Conservation (phyloP, 2,797 vertebrate genomes). For the Sebastes baramenuke region DNA sequence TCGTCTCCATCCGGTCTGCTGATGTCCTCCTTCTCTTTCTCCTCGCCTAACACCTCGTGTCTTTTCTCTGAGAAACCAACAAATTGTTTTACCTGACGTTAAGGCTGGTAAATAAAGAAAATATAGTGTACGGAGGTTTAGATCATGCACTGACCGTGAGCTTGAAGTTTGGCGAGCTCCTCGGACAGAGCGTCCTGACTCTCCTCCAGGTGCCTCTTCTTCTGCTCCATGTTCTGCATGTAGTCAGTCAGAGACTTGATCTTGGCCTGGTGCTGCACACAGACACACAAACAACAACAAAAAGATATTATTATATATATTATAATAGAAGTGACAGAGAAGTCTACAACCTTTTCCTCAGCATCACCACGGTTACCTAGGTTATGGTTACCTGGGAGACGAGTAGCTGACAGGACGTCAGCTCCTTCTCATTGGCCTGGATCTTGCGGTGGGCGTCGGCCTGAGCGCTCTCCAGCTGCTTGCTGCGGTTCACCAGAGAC, state of each 20-base stretch:
- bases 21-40: constrained; percentile 90
- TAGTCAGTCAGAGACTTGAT: constrained; percentile 94
- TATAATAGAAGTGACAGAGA: no score
- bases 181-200: constrained; percentile 89
- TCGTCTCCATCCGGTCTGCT: constrained; percentile 84
- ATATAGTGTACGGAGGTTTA: background rate
- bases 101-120: background rate
- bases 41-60: constrained; percentile 88
- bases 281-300: no score
- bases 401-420: constrained; percentile 91
- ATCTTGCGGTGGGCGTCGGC: constrained; percentile 90
- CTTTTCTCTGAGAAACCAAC: constrained; percentile 85
- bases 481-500: constrained; percentile 91
- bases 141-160: constrained; percentile 80
- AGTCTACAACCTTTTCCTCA: no score
- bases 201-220: constrained; percentile 92
- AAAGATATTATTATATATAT: no score
- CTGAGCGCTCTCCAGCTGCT: constrained; percentile 90
- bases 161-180: constrained; percentile 88
- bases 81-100: background rate
- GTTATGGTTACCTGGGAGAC: constrained; percentile 85
- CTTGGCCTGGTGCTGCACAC: constrained; percentile 90
- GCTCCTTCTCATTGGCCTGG: constrained; percentile 90
- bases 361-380: background rate
- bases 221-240: constrained; percentile 95